Base-by-base conservation (phyloP, 2,797 vertebrate species). In the Toxotes lorentzi region DNA sequence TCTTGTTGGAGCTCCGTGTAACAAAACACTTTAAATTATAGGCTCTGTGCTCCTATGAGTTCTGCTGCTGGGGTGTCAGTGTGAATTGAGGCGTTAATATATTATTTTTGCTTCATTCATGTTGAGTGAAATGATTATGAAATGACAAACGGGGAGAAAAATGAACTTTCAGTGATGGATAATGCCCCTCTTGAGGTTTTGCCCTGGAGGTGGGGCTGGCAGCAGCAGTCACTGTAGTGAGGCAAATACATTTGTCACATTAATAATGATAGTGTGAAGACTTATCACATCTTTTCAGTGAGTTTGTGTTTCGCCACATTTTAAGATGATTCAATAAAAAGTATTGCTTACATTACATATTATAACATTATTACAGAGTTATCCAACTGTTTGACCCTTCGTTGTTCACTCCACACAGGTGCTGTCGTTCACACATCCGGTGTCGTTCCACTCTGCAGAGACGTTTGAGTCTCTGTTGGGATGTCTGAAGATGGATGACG, bases 401-500 rank as follows among this genome's bases (percentile, higher is more conserved):
- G 0, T 45, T 30, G 21, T 24, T 19, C 13, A 2, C 84, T 38
- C 41, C 66, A 2, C 53, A 4, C 94, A 99, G 98, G 97, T 99
- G 66, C 94, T 99, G 88, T 99, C 98, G 6, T 99, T 99, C 94
- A 99, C 98, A 4, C 98, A 99, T 88, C 98, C 98, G 4, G 97
- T 98, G 78, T 98, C 98, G 2, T 99, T 99, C 95, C 98, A 99
- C 95, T 99, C 98, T 50, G 98, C 98, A 47, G 98, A 99, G 95
- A 99, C 98, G 1, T 99, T 99, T 43, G 98, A 99, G 88, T 99
- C 98, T 56, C 96, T 99, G 67, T 82, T 99, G 56, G 97, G 97
- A 87, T 99, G 98, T 89, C 92, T 99, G 84, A 99, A 98, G 93
- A 99, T 99, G 98, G 98, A 99, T 17, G 98, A 99, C 63, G 98